A percentile compares a stretch with the other conserved stretches of the same genome.
These are phyloP conservation scores for Rhinella marina DNA, from an alignment of 2,797 vertebrate genomes.

Conservation along the genomic window DNA sequence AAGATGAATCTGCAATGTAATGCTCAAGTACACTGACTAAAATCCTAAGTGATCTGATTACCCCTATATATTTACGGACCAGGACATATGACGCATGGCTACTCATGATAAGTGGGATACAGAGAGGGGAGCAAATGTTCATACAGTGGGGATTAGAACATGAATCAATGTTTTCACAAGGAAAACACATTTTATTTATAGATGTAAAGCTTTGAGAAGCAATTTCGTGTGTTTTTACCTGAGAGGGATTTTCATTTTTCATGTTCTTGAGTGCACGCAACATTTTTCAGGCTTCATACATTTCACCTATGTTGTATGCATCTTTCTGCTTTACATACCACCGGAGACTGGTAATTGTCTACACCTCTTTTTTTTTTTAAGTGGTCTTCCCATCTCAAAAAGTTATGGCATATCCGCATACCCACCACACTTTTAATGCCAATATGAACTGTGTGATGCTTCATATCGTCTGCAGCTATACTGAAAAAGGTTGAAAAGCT, in stretches of 20 bases:
- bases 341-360: background rate
- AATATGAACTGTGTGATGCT: no score
- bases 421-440: no score
- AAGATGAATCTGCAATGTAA: background rate
- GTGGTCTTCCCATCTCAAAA: background rate
- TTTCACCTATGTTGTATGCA: background rate
- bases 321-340: constrained; percentile 13
- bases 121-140: background rate
- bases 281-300: background rate
- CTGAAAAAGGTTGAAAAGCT: no score
- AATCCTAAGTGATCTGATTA: background rate
- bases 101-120: background rate
- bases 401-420: background rate
- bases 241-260: constrained; percentile 29
- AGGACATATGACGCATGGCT: constrained; percentile 2
- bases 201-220: background rate
- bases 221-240: constrained; percentile 8
- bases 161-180: background rate
- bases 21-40: background rate
- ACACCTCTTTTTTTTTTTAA: background rate
- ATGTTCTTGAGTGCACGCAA: constrained; percentile 41
- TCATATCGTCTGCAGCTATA: no score
- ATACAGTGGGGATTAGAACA: background rate
- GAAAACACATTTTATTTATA: constrained; percentile 23
- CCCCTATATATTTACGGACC: background rate